Conservation (phyloP, 2,888 invertebrate genomes). For the Drosophila lacicola region DNA sequence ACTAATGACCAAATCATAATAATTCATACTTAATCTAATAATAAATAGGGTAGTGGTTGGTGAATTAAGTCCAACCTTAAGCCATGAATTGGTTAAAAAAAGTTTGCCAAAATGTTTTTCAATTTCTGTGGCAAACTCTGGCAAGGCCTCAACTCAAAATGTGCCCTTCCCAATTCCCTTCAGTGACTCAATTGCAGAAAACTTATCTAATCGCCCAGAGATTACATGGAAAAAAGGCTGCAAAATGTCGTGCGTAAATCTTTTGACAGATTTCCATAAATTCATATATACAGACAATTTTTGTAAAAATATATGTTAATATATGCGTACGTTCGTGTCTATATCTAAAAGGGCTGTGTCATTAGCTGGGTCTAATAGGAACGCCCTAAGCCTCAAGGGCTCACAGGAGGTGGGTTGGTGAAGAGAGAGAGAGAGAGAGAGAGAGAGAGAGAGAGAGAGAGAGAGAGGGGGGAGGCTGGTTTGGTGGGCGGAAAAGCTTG, state of each 20-base stretch:
- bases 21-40: too few species aligned
- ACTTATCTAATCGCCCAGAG: slow-evolving; percentile 12
- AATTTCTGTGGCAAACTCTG: slow-evolving; percentile 12
- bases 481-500: too few species aligned
- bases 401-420: too few species aligned
- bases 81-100: not conserved
- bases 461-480: too few species aligned
- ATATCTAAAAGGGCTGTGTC: slow-evolving; percentile 24
- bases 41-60: too few species aligned
- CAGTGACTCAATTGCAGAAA: not conserved
- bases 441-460: too few species aligned
- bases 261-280: slow-evolving; percentile 31
- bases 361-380: slow-evolving; percentile 37
- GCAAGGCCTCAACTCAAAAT: not conserved
- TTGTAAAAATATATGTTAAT: slow-evolving; percentile 9
- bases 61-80: not conserved
- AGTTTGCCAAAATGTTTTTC: slow-evolving; percentile 29
- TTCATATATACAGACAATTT: slow-evolving; percentile 2
- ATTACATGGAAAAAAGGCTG: slow-evolving; percentile 18
- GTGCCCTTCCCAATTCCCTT: not conserved
- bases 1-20: too few species aligned
- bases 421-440: too few species aligned
- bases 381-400: slow-evolving; percentile 5
- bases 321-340: slow-evolving; percentile 4
- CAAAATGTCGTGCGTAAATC: slow-evolving; percentile 19